Evolutionary conservation across 2,888 invertebrate species (phyloP).

Genomic region (Calameuta pallipes): DNA sequence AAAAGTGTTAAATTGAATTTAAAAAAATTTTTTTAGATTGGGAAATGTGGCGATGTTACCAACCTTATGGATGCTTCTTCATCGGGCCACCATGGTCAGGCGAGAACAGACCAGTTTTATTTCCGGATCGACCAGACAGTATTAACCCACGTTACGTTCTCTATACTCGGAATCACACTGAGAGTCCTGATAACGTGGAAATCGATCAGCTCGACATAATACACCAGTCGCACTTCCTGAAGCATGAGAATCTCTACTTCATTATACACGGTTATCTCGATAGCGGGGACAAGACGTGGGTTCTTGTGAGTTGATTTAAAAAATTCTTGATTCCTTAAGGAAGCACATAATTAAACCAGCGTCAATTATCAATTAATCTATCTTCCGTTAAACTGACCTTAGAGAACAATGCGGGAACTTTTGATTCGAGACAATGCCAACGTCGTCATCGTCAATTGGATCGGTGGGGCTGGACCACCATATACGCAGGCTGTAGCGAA

Average conservation of each 20-base stretch:
- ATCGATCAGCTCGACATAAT: constrained; percentile 77
- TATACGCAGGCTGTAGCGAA: constrained; percentile 95
- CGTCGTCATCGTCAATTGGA: constrained; percentile 87
- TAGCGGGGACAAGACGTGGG: constrained; percentile 84
- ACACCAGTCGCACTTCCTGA: constrained; percentile 72
- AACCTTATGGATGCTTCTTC: constrained; percentile 84
- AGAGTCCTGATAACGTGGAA: constrained; percentile 73
- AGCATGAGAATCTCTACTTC: constrained; percentile 74
- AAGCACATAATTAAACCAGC: neutral
- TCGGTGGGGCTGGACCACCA: constrained; percentile 85
- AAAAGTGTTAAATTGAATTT: neutral
- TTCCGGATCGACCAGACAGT: constrained; percentile 78
- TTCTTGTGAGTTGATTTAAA: constrained; percentile 65
- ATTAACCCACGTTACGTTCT: constrained; percentile 74
- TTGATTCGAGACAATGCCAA: constrained; percentile 78
- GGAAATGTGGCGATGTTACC: constrained; percentile 75
- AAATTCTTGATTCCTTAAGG: neutral
- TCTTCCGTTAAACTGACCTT: constrained; percentile 56
- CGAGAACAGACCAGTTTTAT: constrained; percentile 80
- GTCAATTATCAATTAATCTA: neutral
- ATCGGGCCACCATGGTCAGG: constrained; percentile 83
- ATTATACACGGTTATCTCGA: constrained; percentile 91
- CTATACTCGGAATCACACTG: constrained; percentile 68
- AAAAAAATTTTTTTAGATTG: constrained; percentile 45
- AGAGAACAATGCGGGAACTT: constrained; percentile 79